Evolutionary conservation across 2,113 vertebrate genomes (phyloP), one percentile per base, ranked within the genome.

Genomic region (Nerophis lumbriciformis): DNA sequence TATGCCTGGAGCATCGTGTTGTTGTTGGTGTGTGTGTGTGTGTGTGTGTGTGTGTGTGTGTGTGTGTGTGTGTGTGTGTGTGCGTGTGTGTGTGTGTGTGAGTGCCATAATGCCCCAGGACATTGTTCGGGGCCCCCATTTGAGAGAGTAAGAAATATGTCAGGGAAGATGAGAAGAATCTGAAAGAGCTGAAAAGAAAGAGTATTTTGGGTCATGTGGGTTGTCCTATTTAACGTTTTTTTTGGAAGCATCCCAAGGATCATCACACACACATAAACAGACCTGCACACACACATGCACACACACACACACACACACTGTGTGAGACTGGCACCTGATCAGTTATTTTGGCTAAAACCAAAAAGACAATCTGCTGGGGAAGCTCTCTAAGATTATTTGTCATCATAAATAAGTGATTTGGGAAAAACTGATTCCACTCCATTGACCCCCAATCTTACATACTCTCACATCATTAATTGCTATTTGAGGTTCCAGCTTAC

Each of bases 141-240:
- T 72, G 75, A 76, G 73, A 69, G 53, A 21, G 64, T 36, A 53
- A 66, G 69, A 68, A 71, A 73, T 54, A 53, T 65, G 44, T 65
- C 66, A 72, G 36, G 62, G 75, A 57, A 63, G 68, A 73, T 76
- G 66, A 77, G 72, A 72, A 66, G 39, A 79, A 66, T 69, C 54
- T 72, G 80, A 77, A 68, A 69, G 68, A 73, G 67, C 45, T 61
- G 62, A 57, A 74, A 76, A 77, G 74, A 75, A 67, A 53, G 70
- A 72, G 68, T 72, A 76, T 85, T 86, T 80, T 81, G 83, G 86
- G 84, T 86, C 78, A 84, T 88, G 79, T 81, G 68, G 69, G 68
- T 72, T 86, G 84, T 73, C 78, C 84, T 88, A 88, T 83, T 82
- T 87, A 83, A 66, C 37, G 1, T 1, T 77, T 1, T 77, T 79